Conservation (phyloP, 1,140 invertebrate species). For the Magallana ariakensis region DNA sequence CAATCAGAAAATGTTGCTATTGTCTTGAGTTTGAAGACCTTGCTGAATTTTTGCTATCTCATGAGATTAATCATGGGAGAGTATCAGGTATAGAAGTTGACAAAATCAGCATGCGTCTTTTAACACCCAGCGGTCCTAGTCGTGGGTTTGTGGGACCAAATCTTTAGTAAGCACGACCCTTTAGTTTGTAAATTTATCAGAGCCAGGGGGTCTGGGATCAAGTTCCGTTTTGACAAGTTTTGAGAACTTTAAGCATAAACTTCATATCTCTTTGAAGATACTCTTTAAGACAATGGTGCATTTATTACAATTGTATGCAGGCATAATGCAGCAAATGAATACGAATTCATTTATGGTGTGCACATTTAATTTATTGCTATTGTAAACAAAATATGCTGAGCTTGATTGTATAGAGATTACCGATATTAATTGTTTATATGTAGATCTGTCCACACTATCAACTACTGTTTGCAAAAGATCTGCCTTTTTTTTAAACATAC, state of each 20-base stretch:
- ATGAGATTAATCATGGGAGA: slow-evolving; percentile 4
- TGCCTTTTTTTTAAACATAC: no score
- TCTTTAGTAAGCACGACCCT: neutral
- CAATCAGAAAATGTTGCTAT: neutral
- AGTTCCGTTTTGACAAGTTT: neutral
- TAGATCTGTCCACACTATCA: no score
- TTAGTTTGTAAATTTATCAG: neutral
- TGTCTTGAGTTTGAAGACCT: slow-evolving; percentile 12
- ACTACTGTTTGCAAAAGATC: no score
- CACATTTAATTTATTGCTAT: no score
- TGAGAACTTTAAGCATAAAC: neutral
- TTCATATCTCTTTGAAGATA: neutral
- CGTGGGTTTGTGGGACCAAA: neutral
- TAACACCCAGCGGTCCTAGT: neutral
- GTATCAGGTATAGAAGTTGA: neutral
- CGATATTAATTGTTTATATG: no score
- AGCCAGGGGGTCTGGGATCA: neutral
- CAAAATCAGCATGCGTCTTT: slow-evolving; percentile 3
- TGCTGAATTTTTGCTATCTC: neutral
- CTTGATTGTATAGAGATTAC: no score
- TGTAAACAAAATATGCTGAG: no score
- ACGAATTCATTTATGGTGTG: no score
- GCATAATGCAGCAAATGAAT: no score
- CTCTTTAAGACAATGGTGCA: no score
- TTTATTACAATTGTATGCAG: no score